Evolutionary conservation across 2,888 invertebrate genomes (phyloP), one percentile per base, ranked within the genome.

Genomic region (Congeria kusceri): DNA sequence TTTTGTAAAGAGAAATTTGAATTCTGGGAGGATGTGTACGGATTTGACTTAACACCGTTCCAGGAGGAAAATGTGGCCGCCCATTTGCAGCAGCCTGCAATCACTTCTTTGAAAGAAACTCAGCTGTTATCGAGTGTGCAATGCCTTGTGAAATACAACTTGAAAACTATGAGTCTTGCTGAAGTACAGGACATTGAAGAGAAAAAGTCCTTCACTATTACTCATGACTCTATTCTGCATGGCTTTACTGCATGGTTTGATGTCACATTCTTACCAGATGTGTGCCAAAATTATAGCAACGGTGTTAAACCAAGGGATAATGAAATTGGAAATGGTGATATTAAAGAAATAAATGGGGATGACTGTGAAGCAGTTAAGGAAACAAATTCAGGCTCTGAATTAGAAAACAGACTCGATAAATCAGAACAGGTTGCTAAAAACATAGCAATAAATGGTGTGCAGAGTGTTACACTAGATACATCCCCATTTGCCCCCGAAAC

Each of bases 401-500:
- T 39, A 39, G 39, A 39, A 3, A 39, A 39, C 39, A 39, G 3
- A 39, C 4, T 3, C 15, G 53, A 53, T n/a, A 44, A 44, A 44
- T 53, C 53, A 39, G 39, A 62, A 62, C 5, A 5, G 3, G 20
- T 20, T 23, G 20, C 11, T 20, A 25, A 39, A 62, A 29, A 20
- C 20, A 20, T 23, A 3, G 47, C 2, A 18, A 4, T n/a, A 9
- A 9, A 13, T 7, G 4, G 11, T 53, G 53, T 62, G 23, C 46
- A 75, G 7, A 94, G 95, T 18, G 95, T 97, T 7, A 94, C 94
- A 3, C 96, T 98, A 88, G 96, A 96, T 65, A 98, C 98, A 0
- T 96, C 97, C 0, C 98, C 98, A 3, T 94, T 95, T 49, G 94
- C 95, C 0, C 94, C 95, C 0, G 94, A 95, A 27, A 98, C 98